Evolutionary conservation across 2,113 vertebrate genomes (phyloP).

Genomic region (Vidua macroura): DNA sequence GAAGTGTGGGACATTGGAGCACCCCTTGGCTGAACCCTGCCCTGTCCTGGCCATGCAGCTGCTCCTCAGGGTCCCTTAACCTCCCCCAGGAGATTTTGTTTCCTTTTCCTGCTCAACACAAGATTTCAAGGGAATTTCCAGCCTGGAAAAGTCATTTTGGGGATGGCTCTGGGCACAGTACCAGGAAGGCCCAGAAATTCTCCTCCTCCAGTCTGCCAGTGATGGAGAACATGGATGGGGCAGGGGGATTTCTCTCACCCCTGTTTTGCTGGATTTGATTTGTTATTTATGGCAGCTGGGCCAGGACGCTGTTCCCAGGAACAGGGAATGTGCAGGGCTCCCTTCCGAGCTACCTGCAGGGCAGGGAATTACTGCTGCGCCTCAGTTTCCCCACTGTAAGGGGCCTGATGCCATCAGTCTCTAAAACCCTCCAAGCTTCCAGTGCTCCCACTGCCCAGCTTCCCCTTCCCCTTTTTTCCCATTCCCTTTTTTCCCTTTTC

Average conservation of each 20-base stretch:
- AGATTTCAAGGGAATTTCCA: background rate
- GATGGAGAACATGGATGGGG: background rate
- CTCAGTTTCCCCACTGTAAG: background rate
- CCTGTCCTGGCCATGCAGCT: background rate
- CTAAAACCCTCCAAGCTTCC: background rate
- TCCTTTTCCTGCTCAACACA: background rate
- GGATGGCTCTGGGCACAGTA: background rate
- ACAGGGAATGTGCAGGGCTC: background rate
- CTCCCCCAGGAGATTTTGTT: background rate
- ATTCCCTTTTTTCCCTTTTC: background rate
- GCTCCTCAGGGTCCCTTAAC: background rate
- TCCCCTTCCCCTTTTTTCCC: background rate
- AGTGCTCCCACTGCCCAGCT: background rate
- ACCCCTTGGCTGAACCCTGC: background rate
- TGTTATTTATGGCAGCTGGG: background rate
- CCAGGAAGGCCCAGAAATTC: background rate
- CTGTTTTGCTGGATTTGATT: background rate
- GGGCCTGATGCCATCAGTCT: accelerated
- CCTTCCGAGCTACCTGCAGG: background rate
- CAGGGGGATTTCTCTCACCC: background rate
- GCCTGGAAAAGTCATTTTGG: background rate
- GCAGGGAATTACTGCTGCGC: background rate
- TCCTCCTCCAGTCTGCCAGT: background rate
- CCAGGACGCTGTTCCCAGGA: too few species aligned
- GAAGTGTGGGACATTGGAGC: background rate